Evolutionary conservation across 1,140 invertebrate species (phyloP).

Genomic region (Tetramorium simillimum): DNA sequence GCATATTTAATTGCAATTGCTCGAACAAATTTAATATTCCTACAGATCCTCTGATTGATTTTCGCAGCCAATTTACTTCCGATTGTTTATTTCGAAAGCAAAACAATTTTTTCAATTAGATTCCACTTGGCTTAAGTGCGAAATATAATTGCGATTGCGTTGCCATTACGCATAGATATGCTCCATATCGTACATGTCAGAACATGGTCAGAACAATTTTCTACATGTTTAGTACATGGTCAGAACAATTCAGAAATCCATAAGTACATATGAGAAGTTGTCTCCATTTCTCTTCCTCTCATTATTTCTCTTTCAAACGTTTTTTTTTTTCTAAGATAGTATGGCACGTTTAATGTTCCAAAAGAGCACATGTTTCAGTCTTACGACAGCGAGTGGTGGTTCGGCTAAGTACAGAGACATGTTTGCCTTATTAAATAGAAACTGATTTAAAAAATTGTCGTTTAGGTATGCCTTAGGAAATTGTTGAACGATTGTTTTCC

Average conservation of each 20-base stretch:
- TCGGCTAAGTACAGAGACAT: conserved; percentile 47
- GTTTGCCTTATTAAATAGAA: conserved; percentile 32
- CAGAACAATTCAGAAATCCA: conserved; percentile 57
- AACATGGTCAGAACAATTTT: conserved; percentile 56
- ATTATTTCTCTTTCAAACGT: neutral
- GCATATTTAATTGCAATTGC: neutral
- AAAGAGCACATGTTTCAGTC: conserved; percentile 73
- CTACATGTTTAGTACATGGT: too few species aligned
- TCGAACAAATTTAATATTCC: neutral
- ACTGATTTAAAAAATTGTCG: conserved; percentile 48
- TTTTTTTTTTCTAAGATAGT: conserved; percentile 51
- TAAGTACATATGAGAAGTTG: conserved; percentile 5
- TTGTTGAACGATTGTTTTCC: conserved; percentile 45
- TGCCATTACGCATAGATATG: neutral
- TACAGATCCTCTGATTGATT: neutral
- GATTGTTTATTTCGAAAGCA: neutral
- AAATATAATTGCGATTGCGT: conserved; percentile 15
- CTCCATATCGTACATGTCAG: neutral
- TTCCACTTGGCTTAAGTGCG: neutral
- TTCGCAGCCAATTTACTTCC: neutral
- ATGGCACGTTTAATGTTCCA: conserved; percentile 64
- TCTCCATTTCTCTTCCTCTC: neutral
- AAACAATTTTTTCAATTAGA: conserved; percentile 28
- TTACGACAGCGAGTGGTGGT: conserved; percentile 63
- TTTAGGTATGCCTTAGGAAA: conserved; percentile 44